phyloP scores from a whole-genome alignment of 2,797 vertebrate species.

The Acipenser ruthenus region DNA sequence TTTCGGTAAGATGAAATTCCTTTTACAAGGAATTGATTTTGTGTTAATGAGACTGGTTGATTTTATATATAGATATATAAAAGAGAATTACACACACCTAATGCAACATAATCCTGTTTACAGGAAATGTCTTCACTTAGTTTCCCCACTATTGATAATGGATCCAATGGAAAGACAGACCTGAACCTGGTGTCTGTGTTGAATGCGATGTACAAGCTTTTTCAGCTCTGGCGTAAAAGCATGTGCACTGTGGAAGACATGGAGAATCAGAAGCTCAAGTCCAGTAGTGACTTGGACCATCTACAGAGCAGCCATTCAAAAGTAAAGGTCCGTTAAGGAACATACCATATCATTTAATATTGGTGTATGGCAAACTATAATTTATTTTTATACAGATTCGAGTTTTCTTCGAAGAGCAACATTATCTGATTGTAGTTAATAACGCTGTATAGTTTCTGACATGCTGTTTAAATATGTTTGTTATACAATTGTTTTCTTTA shows the following conservation, averaged over 20 bases:
- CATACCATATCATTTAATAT: not conserved
- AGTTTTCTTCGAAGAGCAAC: too few species aligned
- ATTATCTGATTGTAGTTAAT: too few species aligned
- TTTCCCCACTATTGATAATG: constrained; percentile 67
- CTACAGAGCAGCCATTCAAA: constrained; percentile 79
- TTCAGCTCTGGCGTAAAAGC: constrained; percentile 71
- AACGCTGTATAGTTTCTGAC: too few species aligned
- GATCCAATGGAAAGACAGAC: constrained; percentile 46
- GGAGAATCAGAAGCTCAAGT: constrained; percentile 78
- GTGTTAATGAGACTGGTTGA: too few species aligned
- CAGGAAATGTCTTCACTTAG: constrained; percentile 81
- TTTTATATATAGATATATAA: too few species aligned
- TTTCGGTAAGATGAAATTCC: too few species aligned
- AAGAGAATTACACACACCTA: not conserved
- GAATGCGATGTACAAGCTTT: constrained; percentile 82
- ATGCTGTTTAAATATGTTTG: too few species aligned
- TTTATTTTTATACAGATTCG: too few species aligned
- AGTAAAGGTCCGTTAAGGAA: constrained; percentile 63
- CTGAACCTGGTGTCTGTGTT: constrained; percentile 67
- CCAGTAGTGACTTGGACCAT: constrained; percentile 77
- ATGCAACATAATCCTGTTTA: not conserved
- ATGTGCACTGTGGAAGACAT: constrained; percentile 74
- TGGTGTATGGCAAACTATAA: too few species aligned
- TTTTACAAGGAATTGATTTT: too few species aligned
- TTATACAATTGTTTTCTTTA: not conserved